Base-by-base conservation (phyloP, 2,113 vertebrate genomes). In the Condylura cristata region DNA sequence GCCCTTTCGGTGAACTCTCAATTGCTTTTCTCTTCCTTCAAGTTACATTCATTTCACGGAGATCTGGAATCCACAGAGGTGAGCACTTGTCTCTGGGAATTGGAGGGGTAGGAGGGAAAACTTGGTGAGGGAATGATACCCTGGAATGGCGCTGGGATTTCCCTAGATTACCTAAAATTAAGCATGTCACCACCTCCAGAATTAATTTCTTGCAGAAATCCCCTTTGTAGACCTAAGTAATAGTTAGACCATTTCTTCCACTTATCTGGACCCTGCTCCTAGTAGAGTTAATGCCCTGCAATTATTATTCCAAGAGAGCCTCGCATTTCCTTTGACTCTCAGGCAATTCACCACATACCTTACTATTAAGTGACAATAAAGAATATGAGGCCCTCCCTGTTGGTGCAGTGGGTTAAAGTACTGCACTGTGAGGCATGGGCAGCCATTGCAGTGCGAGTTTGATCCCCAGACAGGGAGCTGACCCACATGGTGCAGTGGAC, bases 101-200 rank as follows among this genome's bases (percentile, higher is more conserved):
- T 20, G 56, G 20, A 60, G 24, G 24, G 1, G 0, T 6, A 1
- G 56, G 14, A 51, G 6, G 51, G 46, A 41, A 78, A 90, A 6
- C 5, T 26, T 61, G 32, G 44, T 8, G 20, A 84, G 48, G 78
- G 32, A 71, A 5, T 48, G 37, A 30, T 10, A 44, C 11, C 12
- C 2, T 41, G 65, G 18, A 18, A 32, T 53, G 34, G 22, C 51
- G 13, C 39, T 37, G 71, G 53, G 12, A 34, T 87, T 95, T 32
- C 41, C 71, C 85, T 46, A 14, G n/a, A 51, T 86, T 78, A 41
- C 53, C 56, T 71, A 53, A 96, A 92, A 81, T 53, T 24, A 75
- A 85, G 46, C 46, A 6, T 26, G 34, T 93, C 18, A 60, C 34
- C 34, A 53, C 14, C 68, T 75, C 63, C 9, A 65, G 58, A 34